These are phyloP conservation scores for Zaprionus capensis DNA, from an alignment of 1,140 invertebrate genomes.

Conservation along the genomic window DNA sequence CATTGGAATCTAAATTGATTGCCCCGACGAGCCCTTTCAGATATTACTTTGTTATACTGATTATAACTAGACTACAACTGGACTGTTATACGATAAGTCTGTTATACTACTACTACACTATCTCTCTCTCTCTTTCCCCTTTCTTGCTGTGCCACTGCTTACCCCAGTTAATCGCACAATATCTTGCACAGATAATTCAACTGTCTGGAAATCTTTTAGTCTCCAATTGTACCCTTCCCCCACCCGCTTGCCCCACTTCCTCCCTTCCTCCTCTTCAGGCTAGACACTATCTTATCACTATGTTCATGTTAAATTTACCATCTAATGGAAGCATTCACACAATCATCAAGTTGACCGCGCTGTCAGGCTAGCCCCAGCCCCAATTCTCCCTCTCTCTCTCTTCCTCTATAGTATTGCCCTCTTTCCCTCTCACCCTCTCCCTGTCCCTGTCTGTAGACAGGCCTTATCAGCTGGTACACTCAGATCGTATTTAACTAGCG, in stretches of 20 bases:
- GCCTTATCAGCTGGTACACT: slow-evolving; percentile 34
- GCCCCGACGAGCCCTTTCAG: neutral
- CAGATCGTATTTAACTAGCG: slow-evolving; percentile 58
- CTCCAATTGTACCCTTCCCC: neutral
- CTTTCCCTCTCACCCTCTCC: neutral
- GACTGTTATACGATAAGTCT: neutral
- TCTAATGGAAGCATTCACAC: slow-evolving; percentile 26
- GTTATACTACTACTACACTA: neutral
- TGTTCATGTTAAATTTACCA: slow-evolving; percentile 62
- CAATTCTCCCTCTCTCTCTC: neutral
- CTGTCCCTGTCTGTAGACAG: neutral
- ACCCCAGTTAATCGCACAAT: slow-evolving; percentile 2
- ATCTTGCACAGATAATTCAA: slow-evolving; percentile 2
- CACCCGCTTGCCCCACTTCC: neutral
- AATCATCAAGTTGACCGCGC: slow-evolving; percentile 38
- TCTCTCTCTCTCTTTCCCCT: no score
- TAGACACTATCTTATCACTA: slow-evolving; percentile 56
- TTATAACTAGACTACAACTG: neutral
- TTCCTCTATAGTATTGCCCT: no score
- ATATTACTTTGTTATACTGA: neutral
- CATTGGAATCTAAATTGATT: neutral
- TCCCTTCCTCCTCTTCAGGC: neutral
- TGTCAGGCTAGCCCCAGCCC: slow-evolving; percentile 11
- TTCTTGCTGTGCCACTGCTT: neutral
- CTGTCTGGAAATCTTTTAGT: slow-evolving; percentile 9